Base-by-base conservation (phyloP, 2,113 vertebrate species). In the Scatophagus argus region DNA sequence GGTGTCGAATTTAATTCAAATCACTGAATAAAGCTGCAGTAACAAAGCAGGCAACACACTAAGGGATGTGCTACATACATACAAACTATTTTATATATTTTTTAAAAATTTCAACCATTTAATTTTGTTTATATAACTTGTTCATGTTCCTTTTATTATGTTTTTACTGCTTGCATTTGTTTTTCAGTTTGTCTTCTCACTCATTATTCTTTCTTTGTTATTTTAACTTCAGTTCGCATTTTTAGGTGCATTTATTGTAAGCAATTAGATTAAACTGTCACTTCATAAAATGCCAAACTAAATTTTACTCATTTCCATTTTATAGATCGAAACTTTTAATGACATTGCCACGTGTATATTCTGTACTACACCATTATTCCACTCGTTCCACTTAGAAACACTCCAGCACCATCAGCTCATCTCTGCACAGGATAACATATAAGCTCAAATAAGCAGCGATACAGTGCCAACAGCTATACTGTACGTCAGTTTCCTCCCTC, bases 391-490 rank as follows among this genome's bases (percentile, higher is more conserved):
- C 38, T 66, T 68, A 12, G 68, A 80, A 77, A 82, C 62, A 76
- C 60, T 64, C 25, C 27, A 56, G 36, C 32, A 49, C 32, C 65
- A 49, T 54, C 9, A 56, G 25, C 49, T 52, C 23, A 2, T 31
- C 68, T 73, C 70, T 65, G 67, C 47, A 67, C 63, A 60, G n/a
- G 77, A 88, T 68, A 85, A 90, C 77, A 79, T 82, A 73, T 68
- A 62, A 82, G 74, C 69, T 89, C 46, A 79, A 86, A 88, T 73
- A 87, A 66, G 71, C 80, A 54, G 70, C 68, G 87, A 64, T 62
- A 60, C 66, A 91, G 81, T 79, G 88, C 88, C 85, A 83, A 55
- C 85, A 87, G 79, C 87, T 69, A 77, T 77, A 72, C 52, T 51
- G 21, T 38, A 75, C 66, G 44, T 89, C 88, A 68, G 60, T 65